Conservation (phyloP, 2,113 vertebrate genomes). For the Cairina moschata region DNA sequence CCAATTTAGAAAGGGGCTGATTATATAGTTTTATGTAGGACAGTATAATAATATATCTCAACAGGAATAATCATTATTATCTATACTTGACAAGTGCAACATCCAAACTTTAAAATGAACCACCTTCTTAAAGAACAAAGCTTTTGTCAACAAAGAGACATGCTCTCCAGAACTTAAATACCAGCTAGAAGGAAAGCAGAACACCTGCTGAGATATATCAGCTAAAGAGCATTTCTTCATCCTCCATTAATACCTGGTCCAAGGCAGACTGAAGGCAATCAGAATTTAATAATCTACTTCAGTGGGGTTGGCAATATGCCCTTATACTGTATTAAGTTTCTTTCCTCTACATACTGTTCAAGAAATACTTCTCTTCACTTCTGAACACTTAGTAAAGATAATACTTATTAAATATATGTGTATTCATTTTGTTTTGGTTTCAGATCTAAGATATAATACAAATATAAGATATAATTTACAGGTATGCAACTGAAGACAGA, state of each 20-base stretch:
- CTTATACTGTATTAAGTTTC: background rate
- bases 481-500: background rate
- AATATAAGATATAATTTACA: background rate
- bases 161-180: background rate
- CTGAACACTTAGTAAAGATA: background rate
- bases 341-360: background rate
- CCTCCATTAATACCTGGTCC: background rate
- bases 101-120: conserved; percentile 34
- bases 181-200: background rate
- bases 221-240: background rate
- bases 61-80: conserved; percentile 32
- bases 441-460: too few species aligned
- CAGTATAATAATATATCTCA: conserved; percentile 6
- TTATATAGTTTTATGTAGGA: background rate
- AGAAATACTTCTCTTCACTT: background rate
- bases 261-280: background rate
- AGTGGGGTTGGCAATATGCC: background rate
- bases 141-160: background rate
- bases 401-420: background rate
- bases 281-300: background rate
- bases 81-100: background rate
- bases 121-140: background rate
- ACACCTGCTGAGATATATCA: background rate
- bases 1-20: background rate
- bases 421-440: background rate